Percentiles rank a stretch among this genome's conserved stretches.
Evolutionary conservation across 2,797 vertebrate genomes (phyloP).

Genomic region (Denticeps clupeoides): DNA sequence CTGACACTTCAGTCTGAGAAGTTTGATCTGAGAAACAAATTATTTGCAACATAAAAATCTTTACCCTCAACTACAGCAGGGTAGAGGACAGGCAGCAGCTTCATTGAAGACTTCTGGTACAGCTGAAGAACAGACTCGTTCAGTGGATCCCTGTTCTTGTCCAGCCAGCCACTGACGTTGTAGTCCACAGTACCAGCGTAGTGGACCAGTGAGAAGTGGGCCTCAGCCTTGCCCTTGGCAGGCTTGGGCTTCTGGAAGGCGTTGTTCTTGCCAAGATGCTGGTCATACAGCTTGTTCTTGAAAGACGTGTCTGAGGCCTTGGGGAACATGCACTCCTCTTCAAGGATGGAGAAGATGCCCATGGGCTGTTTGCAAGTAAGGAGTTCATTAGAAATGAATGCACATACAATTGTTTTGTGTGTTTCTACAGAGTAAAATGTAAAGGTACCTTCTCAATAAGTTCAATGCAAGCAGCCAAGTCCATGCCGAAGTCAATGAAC

Average conservation of each 20-base stretch:
- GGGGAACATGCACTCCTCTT: conserved; percentile 87
- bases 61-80: conserved; percentile 56
- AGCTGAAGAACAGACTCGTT: conserved; percentile 76
- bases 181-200: conserved; percentile 84
- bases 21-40: too few species aligned
- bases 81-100: conserved; percentile 61
- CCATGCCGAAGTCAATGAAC: conserved; percentile 55
- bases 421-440: background rate
- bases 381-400: too few species aligned
- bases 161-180: conserved; percentile 76
- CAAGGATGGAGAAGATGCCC: conserved; percentile 73
- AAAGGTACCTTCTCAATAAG: conserved; percentile 37
- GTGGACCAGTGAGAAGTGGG: conserved; percentile 75
- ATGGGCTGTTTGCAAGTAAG: conserved; percentile 49
- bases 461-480: conserved; percentile 43
- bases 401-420: too few species aligned
- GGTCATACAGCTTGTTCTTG: conserved; percentile 80
- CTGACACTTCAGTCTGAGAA: too few species aligned
- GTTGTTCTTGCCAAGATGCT: conserved; percentile 70
- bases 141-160: conserved; percentile 87
- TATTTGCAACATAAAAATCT: too few species aligned
- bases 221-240: conserved; percentile 70
- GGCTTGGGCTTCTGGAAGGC: conserved; percentile 82
- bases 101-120: conserved; percentile 69
- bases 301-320: conserved; percentile 70